Percentiles rank a stretch among this genome's conserved stretches.
Evolutionary conservation across 2,888 invertebrate genomes (phyloP).

Genomic region (Panzeria rudis): DNA sequence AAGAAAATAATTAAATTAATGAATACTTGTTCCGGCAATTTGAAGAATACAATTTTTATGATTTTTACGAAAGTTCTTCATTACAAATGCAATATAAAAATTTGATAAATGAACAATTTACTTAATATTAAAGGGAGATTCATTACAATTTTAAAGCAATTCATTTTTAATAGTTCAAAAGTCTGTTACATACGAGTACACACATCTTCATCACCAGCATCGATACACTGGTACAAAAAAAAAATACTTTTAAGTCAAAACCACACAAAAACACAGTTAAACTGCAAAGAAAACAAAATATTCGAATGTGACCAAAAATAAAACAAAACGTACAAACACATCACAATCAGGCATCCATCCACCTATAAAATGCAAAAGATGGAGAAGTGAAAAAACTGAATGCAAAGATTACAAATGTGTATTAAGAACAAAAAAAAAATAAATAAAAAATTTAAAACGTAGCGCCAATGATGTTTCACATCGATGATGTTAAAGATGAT

Average conservation of each 20-base stretch:
- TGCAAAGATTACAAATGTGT: slow-evolving; percentile 32
- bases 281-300: slow-evolving; percentile 28
- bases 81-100: neutral
- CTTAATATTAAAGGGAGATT: slow-evolving; percentile 47
- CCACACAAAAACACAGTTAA: slow-evolving; percentile 32
- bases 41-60: neutral
- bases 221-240: neutral
- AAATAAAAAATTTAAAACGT: slow-evolving; percentile 54
- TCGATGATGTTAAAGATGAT: slow-evolving; percentile 70
- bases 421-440: slow-evolving; percentile 12
- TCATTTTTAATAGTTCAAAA: slow-evolving; percentile 54
- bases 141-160: slow-evolving; percentile 56
- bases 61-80: neutral
- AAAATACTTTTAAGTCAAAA: neutral
- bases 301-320: slow-evolving; percentile 40
- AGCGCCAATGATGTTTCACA: slow-evolving; percentile 72
- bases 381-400: slow-evolving; percentile 24
- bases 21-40: neutral
- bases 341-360: slow-evolving; percentile 47
- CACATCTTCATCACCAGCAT: slow-evolving; percentile 11
- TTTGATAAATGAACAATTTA: slow-evolving; percentile 2
- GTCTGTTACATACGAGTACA: slow-evolving; percentile 49
- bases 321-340: slow-evolving; percentile 35
- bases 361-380: slow-evolving; percentile 40
- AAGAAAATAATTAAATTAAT: neutral